Percentiles rank a stretch among this genome's conserved stretches.
These are phyloP conservation scores for Pseudochirops cupreus DNA, from an alignment of 2,797 vertebrate species.

Conservation along the genomic window DNA sequence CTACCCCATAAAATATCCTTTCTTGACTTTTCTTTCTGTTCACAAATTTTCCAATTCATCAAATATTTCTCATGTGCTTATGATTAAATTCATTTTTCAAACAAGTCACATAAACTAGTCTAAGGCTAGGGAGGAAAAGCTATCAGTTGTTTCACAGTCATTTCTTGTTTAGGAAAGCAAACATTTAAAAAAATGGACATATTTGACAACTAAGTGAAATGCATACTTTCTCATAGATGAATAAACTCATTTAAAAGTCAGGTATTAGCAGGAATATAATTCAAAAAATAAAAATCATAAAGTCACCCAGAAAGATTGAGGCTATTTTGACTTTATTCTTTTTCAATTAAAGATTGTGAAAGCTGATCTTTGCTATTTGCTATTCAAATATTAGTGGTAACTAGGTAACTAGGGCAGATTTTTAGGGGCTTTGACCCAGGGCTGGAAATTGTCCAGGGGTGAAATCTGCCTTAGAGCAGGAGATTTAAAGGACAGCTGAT, in stretches of 20 bases:
- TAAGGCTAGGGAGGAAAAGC: background rate
- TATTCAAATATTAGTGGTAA: background rate
- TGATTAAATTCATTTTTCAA: slow-evolving; percentile 50
- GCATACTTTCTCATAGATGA: background rate
- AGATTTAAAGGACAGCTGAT: background rate
- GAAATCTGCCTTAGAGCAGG: background rate
- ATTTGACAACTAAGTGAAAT: background rate
- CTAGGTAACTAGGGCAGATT: background rate
- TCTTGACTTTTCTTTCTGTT: slow-evolving; percentile 35
- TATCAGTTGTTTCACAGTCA: background rate
- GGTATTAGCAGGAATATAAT: slow-evolving; percentile 20
- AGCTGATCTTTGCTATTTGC: background rate
- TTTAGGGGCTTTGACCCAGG: background rate
- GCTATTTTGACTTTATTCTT: slow-evolving; percentile 19
- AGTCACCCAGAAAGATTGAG: slow-evolving; percentile 1
- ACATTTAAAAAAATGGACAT: background rate
- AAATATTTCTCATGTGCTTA: slow-evolving; percentile 41
- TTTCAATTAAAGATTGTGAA: background rate
- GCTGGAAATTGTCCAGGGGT: background rate
- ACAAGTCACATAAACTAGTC: slow-evolving; percentile 29
- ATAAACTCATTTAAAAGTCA: slow-evolving; percentile 33
- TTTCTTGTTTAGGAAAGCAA: background rate
- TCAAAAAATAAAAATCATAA: slow-evolving; percentile 23
- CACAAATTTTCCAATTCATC: slow-evolving; percentile 1
- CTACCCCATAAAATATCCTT: slow-evolving; percentile 8